Evolutionary conservation across 2,797 vertebrate genomes (phyloP).

Genomic region (Dermochelys coriacea): DNA sequence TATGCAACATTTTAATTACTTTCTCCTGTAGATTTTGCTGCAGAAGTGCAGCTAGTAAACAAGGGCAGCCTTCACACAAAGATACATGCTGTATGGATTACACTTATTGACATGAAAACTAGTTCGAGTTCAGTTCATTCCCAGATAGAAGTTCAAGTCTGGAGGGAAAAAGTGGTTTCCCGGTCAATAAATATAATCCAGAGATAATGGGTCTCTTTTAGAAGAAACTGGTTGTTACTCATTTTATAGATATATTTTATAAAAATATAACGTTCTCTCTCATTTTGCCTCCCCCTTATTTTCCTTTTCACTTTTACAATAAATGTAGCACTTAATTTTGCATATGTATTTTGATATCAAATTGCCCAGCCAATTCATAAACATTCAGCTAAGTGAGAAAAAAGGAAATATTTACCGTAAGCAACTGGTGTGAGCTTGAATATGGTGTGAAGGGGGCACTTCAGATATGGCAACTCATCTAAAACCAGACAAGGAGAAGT

Average conservation of each 20-base stretch:
- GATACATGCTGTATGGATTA: rapidly evolving
- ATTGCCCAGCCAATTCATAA: rapidly evolving
- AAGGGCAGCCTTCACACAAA: not conserved
- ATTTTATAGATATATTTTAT: no score
- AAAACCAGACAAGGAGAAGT: constrained; percentile 24
- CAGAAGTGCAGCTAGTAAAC: not conserved
- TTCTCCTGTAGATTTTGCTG: not conserved
- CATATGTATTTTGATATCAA: rapidly evolving
- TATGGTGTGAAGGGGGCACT: constrained; percentile 94
- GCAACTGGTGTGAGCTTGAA: constrained; percentile 95
- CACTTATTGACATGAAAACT: not conserved
- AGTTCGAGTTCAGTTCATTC: not conserved
- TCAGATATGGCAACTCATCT: constrained; percentile 96
- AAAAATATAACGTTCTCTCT: not conserved
- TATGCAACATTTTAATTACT: rapidly evolving
- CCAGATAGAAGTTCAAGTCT: rapidly evolving
- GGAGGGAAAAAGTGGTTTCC: not conserved
- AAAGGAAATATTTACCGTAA: constrained; percentile 85
- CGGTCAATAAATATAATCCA: rapidly evolving
- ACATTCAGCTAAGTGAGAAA: rapidly evolving
- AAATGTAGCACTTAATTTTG: not conserved
- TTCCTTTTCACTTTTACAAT: not conserved
- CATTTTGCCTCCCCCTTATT: rapidly evolving
- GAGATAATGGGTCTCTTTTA: rapidly evolving
- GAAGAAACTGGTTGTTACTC: not conserved